These are phyloP conservation scores for Hippocampus guttulatus DNA, from an alignment of 2,113 vertebrate genomes.

Conservation along the genomic window DNA sequence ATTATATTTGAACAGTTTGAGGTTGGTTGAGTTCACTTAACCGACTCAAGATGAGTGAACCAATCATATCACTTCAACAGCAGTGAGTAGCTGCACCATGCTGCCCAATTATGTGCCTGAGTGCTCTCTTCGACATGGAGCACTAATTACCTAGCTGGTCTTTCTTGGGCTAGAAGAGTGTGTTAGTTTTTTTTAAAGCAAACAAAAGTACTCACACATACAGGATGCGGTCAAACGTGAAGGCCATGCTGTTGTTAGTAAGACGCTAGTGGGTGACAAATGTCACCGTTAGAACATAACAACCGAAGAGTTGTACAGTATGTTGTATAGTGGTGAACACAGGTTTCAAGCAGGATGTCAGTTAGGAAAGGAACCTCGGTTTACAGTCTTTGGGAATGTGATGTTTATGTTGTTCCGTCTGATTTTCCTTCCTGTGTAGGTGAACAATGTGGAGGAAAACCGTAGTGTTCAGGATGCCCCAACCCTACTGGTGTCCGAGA, in stretches of 20 bases:
- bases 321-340: background rate
- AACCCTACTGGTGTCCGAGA: slow-evolving; percentile 81
- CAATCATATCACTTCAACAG: slow-evolving; percentile 21
- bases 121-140: slow-evolving; percentile 27
- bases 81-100: slow-evolving; percentile 6
- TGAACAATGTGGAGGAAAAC: slow-evolving; percentile 79
- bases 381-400: slow-evolving; percentile 3
- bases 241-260: background rate
- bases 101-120: slow-evolving; percentile 36
- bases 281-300: background rate
- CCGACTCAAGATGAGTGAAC: slow-evolving; percentile 7
- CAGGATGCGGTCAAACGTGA: background rate
- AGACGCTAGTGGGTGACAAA: background rate
- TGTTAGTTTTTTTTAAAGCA: background rate
- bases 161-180: background rate
- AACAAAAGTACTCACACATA: background rate
- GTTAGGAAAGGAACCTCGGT: slow-evolving; percentile 4
- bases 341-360: slow-evolving; percentile 19
- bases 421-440: slow-evolving; percentile 67
- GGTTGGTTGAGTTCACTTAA: slow-evolving; percentile 19
- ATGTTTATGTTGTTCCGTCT: slow-evolving; percentile 25
- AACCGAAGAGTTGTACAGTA: background rate
- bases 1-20: background rate
- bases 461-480: slow-evolving; percentile 73
- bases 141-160: slow-evolving; percentile 9